These are phyloP conservation scores for Ectropis crepuscularia DNA, from an alignment of 2,888 invertebrate species.

Conservation along the genomic window DNA sequence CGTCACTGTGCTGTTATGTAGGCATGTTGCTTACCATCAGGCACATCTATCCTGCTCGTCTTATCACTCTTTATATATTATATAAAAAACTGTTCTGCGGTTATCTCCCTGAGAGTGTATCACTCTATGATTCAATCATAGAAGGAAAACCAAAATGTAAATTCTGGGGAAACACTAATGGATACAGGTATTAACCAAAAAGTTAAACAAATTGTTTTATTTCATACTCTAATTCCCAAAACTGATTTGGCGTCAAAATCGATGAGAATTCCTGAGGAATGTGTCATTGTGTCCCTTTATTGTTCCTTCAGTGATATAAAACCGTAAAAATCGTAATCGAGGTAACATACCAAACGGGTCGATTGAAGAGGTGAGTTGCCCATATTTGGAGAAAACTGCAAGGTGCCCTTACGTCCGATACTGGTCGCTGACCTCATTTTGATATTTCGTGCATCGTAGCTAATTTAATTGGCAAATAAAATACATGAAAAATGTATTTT, in stretches of 20 bases:
- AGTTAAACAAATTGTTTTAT: slow-evolving; percentile 7
- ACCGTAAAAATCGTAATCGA: slow-evolving; percentile 31
- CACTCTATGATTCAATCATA: too few relatives aligned
- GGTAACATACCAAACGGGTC: slow-evolving; percentile 30
- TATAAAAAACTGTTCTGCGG: too few relatives aligned
- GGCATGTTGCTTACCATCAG: too few relatives aligned
- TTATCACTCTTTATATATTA: too few relatives aligned
- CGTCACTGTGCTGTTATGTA: too few relatives aligned
- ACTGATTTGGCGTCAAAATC: slow-evolving; percentile 12
- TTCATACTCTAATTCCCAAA: slow-evolving; percentile 22
- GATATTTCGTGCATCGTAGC: slow-evolving; percentile 23
- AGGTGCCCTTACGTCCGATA: slow-evolving; percentile 35
- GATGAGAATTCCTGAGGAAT: slow-evolving; percentile 24
- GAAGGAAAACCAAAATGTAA: background rate
- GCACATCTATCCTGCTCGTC: too few relatives aligned
- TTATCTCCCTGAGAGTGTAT: too few relatives aligned
- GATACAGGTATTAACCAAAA: background rate
- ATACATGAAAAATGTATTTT: slow-evolving; percentile 4
- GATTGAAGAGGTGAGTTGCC: slow-evolving; percentile 23
- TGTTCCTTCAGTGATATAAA: slow-evolving; percentile 31
- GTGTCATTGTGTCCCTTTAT: slow-evolving; percentile 27
- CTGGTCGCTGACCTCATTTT: slow-evolving; percentile 40
- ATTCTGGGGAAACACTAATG: background rate
- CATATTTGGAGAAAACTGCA: slow-evolving; percentile 32
- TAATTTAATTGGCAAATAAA: slow-evolving; percentile 24